Evolutionary conservation across 2,797 vertebrate genomes (phyloP), one percentile per base, ranked within the genome.

Genomic region (Thalassophryne amazonica): DNA sequence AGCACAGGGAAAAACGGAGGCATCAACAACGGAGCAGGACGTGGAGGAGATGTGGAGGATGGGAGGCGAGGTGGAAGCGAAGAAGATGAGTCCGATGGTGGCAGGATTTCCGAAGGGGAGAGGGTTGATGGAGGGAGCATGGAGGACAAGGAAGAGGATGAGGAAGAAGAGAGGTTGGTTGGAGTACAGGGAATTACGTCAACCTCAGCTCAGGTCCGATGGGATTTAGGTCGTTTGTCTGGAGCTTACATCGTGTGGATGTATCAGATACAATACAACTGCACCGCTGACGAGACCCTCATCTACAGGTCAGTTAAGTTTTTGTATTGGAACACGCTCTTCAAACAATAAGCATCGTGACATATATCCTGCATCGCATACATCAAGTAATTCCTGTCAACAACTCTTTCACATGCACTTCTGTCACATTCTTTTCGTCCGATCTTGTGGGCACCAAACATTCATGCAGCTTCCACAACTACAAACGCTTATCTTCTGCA

Each of bases 221-320:
- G 95, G 95, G 89, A 89, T 65, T 82, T 90, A 0, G 92, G 92
- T 0, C 80, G 78, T 35, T 84, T 89, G 6, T 80, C 85, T 4
- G 69, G 80, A 36, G 51, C 61, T 3, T 91, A 93, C 13, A 73
- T 87, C 0, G 93, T 95, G 48, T 96, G 95, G 94, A 95, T 96
- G 94, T 97, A 93, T 83, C 95, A 97, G 80, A 93, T 97, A 79
- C 95, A 96, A 78, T 97, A 97, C 82, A 97, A 97, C 91, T 94
- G 93, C 88, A 94, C 93, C 0, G 93, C 83, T 0, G 95, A 97
- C 0, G 93, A 96, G 37, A 92, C 93, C 3, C 92, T 96, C 63
- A 89, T 96, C 61, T 97, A 97, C 89, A 93, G 95, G 94, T 95
- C 74, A 91, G 85, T 77, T 16, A 8, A 43, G 30, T n/a, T 32